phyloP scores from a whole-genome alignment of 1,140 invertebrate species.

The Rhysida immarginata region DNA sequence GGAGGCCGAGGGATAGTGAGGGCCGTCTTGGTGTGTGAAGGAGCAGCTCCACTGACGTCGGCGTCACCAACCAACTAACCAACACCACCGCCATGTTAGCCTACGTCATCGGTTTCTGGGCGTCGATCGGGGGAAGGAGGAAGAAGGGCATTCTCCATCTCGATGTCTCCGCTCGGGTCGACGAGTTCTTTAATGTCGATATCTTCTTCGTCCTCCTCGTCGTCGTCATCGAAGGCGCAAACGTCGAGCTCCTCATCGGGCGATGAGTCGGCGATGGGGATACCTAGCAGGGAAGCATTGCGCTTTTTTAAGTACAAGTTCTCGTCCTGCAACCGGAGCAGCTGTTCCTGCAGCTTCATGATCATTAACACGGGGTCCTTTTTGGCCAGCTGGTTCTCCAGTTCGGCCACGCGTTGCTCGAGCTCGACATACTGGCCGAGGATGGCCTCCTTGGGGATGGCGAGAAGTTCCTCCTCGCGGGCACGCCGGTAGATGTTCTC shows the following conservation, averaged over 20 bases:
- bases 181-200: background rate
- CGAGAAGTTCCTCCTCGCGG: constrained; percentile 21
- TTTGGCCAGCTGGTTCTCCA: constrained; percentile 14
- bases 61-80: background rate
- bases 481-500: constrained; percentile 22
- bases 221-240: background rate
- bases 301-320: constrained; percentile 30
- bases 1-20: no score
- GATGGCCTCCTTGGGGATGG: constrained; percentile 17
- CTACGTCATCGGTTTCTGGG: background rate
- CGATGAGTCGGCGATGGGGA: constrained; percentile 10
- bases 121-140: no score
- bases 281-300: constrained; percentile 35
- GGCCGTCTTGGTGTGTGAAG: background rate
- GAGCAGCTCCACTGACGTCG: background rate
- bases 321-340: constrained; percentile 18
- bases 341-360: constrained; percentile 13
- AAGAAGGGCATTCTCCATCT: no score
- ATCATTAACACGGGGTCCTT: constrained; percentile 11
- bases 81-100: background rate
- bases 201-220: background rate
- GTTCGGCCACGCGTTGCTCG: constrained; percentile 14
- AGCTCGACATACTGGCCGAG: constrained; percentile 15
- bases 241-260: background rate
- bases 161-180: no score